Evolutionary conservation across 2,888 invertebrate genomes (phyloP).

Genomic region (Salpingus planirostris): DNA sequence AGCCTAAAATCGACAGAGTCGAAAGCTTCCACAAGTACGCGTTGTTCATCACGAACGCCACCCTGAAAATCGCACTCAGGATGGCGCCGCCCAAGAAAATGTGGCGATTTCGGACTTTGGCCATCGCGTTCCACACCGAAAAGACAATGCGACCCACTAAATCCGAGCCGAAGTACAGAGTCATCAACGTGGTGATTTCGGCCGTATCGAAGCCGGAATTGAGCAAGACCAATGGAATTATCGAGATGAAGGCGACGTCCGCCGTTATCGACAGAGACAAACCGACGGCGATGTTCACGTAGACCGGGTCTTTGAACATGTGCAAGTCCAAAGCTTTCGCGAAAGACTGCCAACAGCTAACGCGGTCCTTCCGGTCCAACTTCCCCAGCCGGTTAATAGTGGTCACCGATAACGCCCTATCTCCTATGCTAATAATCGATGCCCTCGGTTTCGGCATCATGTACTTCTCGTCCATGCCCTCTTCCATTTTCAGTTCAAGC

Average conservation of each 20-base stretch:
- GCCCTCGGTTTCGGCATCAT: conserved; percentile 16
- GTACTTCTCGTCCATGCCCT: conserved; percentile 7
- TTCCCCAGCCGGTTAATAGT: conserved; percentile 10
- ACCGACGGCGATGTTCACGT: conserved; percentile 62
- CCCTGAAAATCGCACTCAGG: conserved; percentile 56
- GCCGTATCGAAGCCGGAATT: conserved; percentile 48
- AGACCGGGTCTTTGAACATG: conserved; percentile 53
- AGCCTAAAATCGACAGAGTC: conserved; percentile 55
- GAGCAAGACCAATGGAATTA: conserved; percentile 57
- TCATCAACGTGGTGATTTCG: conserved; percentile 59
- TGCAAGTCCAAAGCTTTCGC: conserved; percentile 54
- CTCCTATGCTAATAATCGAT: conserved; percentile 29
- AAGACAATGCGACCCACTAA: conserved; percentile 55
- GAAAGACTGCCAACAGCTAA: conserved; percentile 42
- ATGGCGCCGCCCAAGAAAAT: conserved; percentile 57
- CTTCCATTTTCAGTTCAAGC: conserved; percentile 5
- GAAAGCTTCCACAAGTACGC: conserved; percentile 50
- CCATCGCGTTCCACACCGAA: conserved; percentile 53
- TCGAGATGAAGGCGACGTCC: conserved; percentile 60
- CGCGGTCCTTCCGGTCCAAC: conserved; percentile 8
- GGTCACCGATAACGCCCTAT: conserved; percentile 25
- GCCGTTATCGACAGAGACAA: conserved; percentile 59
- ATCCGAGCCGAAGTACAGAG: conserved; percentile 61
- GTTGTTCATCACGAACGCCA: conserved; percentile 52
- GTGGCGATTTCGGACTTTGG: conserved; percentile 53